A percentile compares a stretch with the other conserved stretches of the same genome.
These are phyloP conservation scores for Chlorodrepanis virens DNA, from an alignment of 2,113 vertebrate genomes.

Conservation along the genomic window DNA sequence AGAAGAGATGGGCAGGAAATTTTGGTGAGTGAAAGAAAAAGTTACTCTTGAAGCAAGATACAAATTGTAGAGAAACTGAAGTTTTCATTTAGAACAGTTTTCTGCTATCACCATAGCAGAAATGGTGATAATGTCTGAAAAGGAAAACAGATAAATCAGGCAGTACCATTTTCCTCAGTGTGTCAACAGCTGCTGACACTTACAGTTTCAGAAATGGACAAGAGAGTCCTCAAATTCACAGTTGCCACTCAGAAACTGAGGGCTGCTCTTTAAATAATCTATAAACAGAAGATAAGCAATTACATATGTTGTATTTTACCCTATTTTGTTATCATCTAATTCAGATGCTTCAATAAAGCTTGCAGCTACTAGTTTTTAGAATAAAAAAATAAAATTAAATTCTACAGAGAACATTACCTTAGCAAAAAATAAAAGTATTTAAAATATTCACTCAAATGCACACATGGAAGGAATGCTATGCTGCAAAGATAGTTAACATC, in stretches of 20 bases:
- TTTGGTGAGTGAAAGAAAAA: not conserved
- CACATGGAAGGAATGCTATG: not conserved
- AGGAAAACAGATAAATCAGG: not conserved
- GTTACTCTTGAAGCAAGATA: not conserved
- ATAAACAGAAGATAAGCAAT: not conserved
- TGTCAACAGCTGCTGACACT: not conserved
- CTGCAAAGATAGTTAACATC: conserved; percentile 12
- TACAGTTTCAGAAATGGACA: not conserved
- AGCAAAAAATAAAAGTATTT: not conserved
- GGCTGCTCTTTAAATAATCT: not conserved
- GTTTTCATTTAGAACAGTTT: not conserved
- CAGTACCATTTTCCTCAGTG: not conserved
- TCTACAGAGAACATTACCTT: not conserved
- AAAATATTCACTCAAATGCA: not conserved
- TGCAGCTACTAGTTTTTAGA: not conserved
- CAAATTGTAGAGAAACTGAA: not conserved
- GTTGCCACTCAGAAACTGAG: not conserved
- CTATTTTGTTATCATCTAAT: not conserved
- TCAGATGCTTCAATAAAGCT: not conserved
- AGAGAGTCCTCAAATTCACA: not conserved
- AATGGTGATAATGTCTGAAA: not conserved
- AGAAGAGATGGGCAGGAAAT: accelerated
- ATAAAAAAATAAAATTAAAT: not conserved
- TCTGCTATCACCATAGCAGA: not conserved
- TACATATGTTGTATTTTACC: not conserved